Evolutionary conservation across 2,113 vertebrate genomes (phyloP), one percentile per base, ranked within the genome.

Genomic region (Pedionomus torquatus): DNA sequence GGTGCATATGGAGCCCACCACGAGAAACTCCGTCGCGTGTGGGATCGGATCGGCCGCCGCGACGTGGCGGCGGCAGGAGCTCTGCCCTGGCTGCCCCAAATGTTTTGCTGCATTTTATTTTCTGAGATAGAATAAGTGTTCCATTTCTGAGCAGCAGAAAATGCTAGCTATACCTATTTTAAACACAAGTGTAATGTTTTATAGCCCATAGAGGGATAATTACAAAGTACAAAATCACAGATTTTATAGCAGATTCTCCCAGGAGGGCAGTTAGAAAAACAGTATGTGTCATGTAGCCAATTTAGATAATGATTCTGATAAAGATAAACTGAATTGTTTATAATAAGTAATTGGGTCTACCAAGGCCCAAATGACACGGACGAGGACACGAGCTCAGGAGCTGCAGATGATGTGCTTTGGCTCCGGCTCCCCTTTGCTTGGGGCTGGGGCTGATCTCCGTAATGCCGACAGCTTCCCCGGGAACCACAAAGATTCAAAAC

Each of bases 271-370:
- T 99, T 99, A 99, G 98, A 98, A 97, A 96, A 97, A 98, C 98
- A 97, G 98, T 98, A 98, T 98, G 99, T 99, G 99, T 99, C 99
- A 99, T 99, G 99, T 99, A 98, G 97, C 98, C 99, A 99, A 99
- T 99, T 99, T 99, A 99, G 99, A 98, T 99, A 99, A 99, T 99
- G 99, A 99, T 99, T 98, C 98, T 98, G 98, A 99, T 99, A 98
- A 99, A 99, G 99, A 99, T 99, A 99, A 99, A 99, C 98, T 98
- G 98, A 99, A 99, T 98, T 99, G 99, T 98, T 99, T 98, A 98
- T 99, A 99, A 98, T 99, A 99, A 99, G 98, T 99, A 99, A 99
- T 99, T 99, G 99, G 99, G 98, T 98, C 98, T 98, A 91, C 97
- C 95, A 97, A 97, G 97, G 97, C 97, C 97, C 98, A 97, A 96